phyloP scores from a whole-genome alignment of 2,113 vertebrate species.

The Hemicordylus capensis region DNA sequence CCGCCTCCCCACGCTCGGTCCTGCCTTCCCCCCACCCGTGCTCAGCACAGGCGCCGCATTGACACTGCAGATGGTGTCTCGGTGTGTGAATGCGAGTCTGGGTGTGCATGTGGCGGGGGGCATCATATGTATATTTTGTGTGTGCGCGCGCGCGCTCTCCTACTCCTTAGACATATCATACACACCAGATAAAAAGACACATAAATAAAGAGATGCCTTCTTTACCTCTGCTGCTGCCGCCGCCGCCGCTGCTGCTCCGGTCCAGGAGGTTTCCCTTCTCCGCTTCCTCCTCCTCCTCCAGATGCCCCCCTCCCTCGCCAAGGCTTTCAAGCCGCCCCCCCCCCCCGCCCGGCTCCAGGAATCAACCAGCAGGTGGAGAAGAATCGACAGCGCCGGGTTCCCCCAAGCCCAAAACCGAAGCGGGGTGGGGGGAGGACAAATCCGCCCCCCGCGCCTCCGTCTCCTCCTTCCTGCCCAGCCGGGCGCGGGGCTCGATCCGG shows the following conservation, averaged over 20 bases:
- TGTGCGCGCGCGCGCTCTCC: background rate
- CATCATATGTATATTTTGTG: too few species aligned
- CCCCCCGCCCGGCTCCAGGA: background rate
- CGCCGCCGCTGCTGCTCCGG: background rate
- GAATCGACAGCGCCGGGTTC: too few species aligned
- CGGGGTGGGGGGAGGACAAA: too few species aligned
- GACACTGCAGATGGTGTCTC: slow-evolving; percentile 82
- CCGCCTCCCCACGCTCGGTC: background rate
- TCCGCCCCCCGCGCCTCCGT: too few species aligned
- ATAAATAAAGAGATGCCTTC: too few species aligned
- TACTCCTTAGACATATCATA: background rate
- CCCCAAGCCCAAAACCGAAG: too few species aligned
- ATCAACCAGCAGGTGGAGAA: too few species aligned
- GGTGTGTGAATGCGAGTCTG: background rate
- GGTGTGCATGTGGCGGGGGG: background rate
- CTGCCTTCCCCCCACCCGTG: background rate
- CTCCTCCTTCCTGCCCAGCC: background rate
- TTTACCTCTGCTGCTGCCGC: too few species aligned
- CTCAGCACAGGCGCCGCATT: slow-evolving; percentile 79
- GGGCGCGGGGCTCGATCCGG: background rate
- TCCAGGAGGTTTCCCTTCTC: background rate
- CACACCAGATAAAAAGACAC: too few species aligned
- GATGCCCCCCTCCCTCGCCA: background rate
- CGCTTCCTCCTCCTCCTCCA: background rate
- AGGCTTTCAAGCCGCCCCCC: background rate